Conservation (phyloP, 2,797 vertebrate species). For the Balearica regulorum region DNA sequence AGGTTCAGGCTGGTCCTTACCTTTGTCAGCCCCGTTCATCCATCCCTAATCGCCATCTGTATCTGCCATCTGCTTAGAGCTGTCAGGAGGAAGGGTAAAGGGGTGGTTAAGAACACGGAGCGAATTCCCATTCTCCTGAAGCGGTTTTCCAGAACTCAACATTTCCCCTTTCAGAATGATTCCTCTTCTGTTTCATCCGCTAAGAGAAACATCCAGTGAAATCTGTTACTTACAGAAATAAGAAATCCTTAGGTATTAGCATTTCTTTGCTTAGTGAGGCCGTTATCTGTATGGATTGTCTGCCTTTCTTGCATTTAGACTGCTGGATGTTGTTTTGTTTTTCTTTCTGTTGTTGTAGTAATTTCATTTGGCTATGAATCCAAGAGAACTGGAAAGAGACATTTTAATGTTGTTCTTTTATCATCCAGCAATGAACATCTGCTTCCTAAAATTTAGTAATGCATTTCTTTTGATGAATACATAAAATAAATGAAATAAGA, state of each 20-base stretch:
- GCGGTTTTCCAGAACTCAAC: not conserved
- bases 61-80: not conserved
- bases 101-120: not conserved
- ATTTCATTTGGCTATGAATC: conserved; percentile 4
- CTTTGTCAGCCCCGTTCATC: not conserved
- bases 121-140: not conserved
- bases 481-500: not conserved
- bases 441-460: not conserved
- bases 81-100: not conserved
- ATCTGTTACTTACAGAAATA: not conserved
- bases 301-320: not conserved
- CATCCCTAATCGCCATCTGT: not conserved
- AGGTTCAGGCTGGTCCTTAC: not conserved
- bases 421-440: conserved; percentile 23
- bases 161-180: not conserved
- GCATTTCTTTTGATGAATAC: not conserved
- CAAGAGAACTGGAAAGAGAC: conserved; percentile 7
- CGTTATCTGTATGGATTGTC: not conserved
- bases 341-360: not conserved
- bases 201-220: not conserved
- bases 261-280: not conserved
- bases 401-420: conserved; percentile 10
- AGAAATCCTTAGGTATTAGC: not conserved
- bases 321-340: not conserved
- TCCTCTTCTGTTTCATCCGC: not conserved